Percentiles rank a stretch among this genome's conserved stretches.
These are phyloP conservation scores for Cliona cf. orientalis DNA, from an alignment of 37 sponge, comb jelly and placozoan species.

Conservation along the genomic window DNA sequence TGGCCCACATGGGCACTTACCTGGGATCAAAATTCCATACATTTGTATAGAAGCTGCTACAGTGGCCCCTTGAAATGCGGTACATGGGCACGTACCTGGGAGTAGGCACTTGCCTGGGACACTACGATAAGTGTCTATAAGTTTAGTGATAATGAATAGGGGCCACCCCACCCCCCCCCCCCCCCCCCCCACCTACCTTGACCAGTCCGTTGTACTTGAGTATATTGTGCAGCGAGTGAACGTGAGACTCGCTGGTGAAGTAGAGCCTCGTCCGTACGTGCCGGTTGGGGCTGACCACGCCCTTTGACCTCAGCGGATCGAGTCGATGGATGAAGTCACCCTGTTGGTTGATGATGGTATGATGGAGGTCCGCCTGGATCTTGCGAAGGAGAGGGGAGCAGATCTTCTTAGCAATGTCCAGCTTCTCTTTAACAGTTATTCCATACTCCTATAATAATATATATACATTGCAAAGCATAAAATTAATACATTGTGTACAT, in stretches of 20 bases:
- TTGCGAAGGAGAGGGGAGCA: slow-evolving; percentile 79
- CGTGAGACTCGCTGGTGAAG: slow-evolving; percentile 96
- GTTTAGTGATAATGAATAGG: background rate
- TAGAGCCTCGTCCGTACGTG: slow-evolving; percentile 94
- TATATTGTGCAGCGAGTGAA: slow-evolving; percentile 85
- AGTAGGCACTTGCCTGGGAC: too few relatives aligned
- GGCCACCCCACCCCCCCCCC: background rate
- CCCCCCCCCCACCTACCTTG: slow-evolving; percentile 31
- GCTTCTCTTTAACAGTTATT: slow-evolving; percentile 85
- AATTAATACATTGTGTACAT: too few relatives aligned
- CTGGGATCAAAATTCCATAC: too few relatives aligned
- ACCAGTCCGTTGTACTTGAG: slow-evolving; percentile 75
- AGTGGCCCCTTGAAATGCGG: too few relatives aligned
- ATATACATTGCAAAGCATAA: too few relatives aligned
- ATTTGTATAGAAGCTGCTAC: too few relatives aligned
- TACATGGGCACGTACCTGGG: too few relatives aligned
- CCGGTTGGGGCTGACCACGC: slow-evolving; percentile 77
- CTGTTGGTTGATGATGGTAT: slow-evolving; percentile 57
- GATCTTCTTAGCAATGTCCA: slow-evolving; percentile 78
- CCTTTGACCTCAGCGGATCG: slow-evolving; percentile 72
- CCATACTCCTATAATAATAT: slow-evolving; percentile 90
- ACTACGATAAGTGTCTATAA: background rate
- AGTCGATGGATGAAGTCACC: slow-evolving; percentile 76
- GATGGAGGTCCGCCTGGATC: slow-evolving; percentile 85
- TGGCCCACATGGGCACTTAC: too few relatives aligned